Evolutionary conservation across 2,797 vertebrate genomes (phyloP).

Genomic region (Artibeus lituratus): DNA sequence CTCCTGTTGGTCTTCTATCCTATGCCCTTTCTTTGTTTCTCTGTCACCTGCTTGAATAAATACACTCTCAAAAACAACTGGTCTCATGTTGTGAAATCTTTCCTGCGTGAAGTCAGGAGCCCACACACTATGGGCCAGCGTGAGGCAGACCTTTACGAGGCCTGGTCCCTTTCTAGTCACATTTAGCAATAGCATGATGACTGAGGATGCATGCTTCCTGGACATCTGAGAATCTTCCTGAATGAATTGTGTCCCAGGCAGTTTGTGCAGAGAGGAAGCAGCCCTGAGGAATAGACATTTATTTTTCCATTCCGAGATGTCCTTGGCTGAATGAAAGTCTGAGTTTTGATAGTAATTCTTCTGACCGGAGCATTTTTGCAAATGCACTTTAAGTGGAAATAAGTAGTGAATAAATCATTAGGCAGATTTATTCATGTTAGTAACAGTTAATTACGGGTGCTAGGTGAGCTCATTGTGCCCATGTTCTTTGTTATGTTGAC

Average conservation of each 20-base stretch:
- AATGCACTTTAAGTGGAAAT: constrained; percentile 42
- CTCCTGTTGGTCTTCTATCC: background rate
- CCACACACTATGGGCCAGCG: background rate
- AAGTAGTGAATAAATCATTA: constrained; percentile 38
- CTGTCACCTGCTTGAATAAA: background rate
- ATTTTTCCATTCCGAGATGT: background rate
- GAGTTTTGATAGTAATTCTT: constrained; percentile 38
- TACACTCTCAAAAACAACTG: background rate
- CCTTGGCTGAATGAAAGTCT: background rate
- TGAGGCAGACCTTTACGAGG: background rate
- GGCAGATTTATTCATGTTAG: background rate
- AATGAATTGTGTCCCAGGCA: background rate
- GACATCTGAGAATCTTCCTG: background rate
- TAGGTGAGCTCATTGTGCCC: background rate
- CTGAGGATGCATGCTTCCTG: background rate
- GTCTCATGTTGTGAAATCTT: background rate
- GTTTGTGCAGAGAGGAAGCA: background rate
- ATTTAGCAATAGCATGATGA: background rate
- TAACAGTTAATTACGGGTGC: background rate
- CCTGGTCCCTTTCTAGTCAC: background rate
- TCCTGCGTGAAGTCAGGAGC: background rate
- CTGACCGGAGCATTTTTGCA: constrained; percentile 41
- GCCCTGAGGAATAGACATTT: background rate
- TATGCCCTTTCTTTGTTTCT: background rate
- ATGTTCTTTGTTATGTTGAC: background rate